These are phyloP conservation scores for Regulus satrapa DNA, from an alignment of 2,113 vertebrate species.

Conservation along the genomic window DNA sequence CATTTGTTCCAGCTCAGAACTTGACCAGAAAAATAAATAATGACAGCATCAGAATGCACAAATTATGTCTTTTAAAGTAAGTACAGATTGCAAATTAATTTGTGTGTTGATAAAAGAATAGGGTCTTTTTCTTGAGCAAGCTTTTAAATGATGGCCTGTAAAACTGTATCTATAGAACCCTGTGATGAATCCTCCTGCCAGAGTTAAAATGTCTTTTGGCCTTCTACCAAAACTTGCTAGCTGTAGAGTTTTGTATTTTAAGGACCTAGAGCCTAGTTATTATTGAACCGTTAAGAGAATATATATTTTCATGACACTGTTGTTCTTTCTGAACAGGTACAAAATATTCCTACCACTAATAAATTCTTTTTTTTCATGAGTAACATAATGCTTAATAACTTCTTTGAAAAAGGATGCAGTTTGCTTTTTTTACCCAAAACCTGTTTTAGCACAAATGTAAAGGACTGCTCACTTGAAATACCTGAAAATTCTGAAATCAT, in stretches of 20 bases:
- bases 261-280: not conserved
- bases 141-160: not conserved
- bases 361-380: not conserved
- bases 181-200: not conserved
- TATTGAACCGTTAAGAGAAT: not conserved
- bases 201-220: not conserved
- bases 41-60: not conserved
- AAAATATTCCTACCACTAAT: not conserved
- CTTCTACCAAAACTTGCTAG: not conserved
- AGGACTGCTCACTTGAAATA: not conserved
- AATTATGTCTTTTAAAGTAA: not conserved
- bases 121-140: not conserved
- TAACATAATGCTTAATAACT: not conserved
- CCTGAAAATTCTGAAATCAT: not conserved
- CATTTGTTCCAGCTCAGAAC: not conserved
- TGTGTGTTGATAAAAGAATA: not conserved
- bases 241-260: not conserved
- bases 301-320: not conserved
- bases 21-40: conserved; percentile 37
- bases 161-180: not conserved
- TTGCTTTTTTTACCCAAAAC: not conserved
- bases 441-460: not conserved
- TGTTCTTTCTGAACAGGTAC: not conserved
- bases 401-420: not conserved
- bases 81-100: not conserved